Evolutionary conservation across 2,113 vertebrate species (phyloP).

Genomic region (Apus apus): DNA sequence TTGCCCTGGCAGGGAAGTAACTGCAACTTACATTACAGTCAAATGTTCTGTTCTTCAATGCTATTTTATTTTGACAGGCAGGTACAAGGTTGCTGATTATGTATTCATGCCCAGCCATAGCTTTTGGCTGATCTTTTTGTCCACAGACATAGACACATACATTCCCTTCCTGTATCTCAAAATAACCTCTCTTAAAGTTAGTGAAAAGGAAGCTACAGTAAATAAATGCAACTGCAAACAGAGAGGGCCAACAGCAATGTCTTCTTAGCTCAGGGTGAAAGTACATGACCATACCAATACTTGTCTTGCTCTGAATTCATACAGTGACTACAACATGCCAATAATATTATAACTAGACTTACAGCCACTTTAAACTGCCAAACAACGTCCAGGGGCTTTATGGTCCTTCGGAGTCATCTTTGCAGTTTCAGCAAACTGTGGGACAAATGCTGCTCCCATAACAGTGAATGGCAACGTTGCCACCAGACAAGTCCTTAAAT

Average conservation of each 20-base stretch:
- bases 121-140: slow-evolving; percentile 18
- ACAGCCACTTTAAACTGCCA: neutral
- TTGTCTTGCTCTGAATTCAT: neutral
- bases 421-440: neutral
- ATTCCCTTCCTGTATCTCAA: neutral
- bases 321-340: neutral
- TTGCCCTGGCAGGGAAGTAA: slow-evolving; percentile 15
- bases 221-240: neutral
- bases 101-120: neutral
- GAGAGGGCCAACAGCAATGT: neutral
- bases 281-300: neutral
- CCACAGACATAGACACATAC: neutral
- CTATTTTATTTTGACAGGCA: slow-evolving; percentile 1
- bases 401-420: neutral
- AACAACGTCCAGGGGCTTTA: neutral
- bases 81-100: slow-evolving; percentile 1
- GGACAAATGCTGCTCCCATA: neutral
- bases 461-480: neutral
- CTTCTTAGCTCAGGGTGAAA: neutral
- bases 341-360: neutral
- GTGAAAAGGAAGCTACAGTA: neutral
- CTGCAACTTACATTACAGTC: neutral
- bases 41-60: neutral
- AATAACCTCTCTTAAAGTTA: neutral
- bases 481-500: neutral